Percentiles rank a stretch among this genome's conserved stretches.
Conservation (phyloP, 2,797 vertebrate genomes). For the Mormyrus proboscirostris region DNA sequence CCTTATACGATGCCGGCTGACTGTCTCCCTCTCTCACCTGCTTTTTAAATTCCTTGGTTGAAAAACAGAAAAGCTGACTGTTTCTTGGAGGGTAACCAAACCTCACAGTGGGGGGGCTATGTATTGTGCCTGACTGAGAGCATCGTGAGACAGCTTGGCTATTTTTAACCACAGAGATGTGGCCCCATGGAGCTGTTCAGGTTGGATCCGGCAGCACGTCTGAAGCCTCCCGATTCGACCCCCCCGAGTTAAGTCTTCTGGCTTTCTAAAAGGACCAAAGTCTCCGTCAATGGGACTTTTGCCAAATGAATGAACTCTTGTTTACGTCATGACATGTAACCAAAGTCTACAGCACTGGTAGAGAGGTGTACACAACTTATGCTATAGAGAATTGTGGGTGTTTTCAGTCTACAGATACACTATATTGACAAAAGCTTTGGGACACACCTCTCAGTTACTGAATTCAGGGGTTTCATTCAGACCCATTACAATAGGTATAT, state of each 20-base stretch:
- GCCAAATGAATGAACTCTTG: not conserved
- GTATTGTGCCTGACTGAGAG: not conserved
- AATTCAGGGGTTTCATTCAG: not conserved
- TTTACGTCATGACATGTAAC: not conserved
- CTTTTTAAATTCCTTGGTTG: not conserved
- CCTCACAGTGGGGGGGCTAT: not conserved
- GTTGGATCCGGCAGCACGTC: not conserved
- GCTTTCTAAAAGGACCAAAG: not conserved
- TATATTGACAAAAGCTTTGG: not conserved
- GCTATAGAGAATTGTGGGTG: not conserved
- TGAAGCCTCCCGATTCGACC: not conserved
- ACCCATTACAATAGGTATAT: not conserved
- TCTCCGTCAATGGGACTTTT: not conserved
- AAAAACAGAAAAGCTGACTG: conserved; percentile 2
- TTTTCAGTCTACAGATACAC: not conserved
- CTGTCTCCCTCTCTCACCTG: not conserved
- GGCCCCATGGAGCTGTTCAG: not conserved
- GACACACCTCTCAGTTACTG: not conserved
- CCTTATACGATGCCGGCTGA: not conserved
- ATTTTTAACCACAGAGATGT: not conserved
- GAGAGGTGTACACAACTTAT: not conserved
- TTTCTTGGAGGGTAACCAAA: not conserved
- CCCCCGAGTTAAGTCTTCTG: not conserved
- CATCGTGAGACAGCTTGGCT: not conserved
- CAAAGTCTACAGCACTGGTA: not conserved